Conservation (phyloP, 2,797 vertebrate species). For the Balearica regulorum region DNA sequence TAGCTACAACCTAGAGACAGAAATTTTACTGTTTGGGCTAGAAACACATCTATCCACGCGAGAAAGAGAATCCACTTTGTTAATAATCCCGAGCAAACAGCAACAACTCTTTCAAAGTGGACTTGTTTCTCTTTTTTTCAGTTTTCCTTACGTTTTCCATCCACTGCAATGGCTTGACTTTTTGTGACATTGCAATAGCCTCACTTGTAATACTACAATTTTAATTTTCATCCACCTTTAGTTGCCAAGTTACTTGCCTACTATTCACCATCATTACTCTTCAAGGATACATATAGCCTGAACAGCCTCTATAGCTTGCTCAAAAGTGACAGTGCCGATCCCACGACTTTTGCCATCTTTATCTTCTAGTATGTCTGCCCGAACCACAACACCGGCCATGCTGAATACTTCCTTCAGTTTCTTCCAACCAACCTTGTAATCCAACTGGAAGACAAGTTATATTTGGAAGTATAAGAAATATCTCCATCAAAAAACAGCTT, state of each 20-base stretch:
- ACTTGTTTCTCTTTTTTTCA: background rate
- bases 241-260: accelerated
- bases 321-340: slow-evolving; percentile 95
- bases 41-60: accelerated
- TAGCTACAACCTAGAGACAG: background rate
- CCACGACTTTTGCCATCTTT: slow-evolving; percentile 97
- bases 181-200: accelerated
- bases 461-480: background rate
- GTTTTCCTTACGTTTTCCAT: background rate
- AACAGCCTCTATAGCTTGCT: slow-evolving; percentile 95
- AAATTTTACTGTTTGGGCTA: background rate
- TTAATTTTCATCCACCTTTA: background rate
- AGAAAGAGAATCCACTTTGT: background rate
- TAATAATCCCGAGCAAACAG: background rate
- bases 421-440: slow-evolving; percentile 99
- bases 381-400: slow-evolving; percentile 92
- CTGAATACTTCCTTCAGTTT: slow-evolving; percentile 97
- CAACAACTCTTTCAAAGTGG: background rate
- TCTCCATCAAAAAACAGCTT: background rate
- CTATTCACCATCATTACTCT: accelerated
- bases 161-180: no score
- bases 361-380: slow-evolving; percentile 93
- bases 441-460: slow-evolving; percentile 78
- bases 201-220: accelerated
- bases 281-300: slow-evolving; percentile 98